A percentile compares a stretch with the other conserved stretches of the same genome.
phyloP scores from a whole-genome alignment of 2,797 vertebrate species.

The Tenualosa ilisha region DNA sequence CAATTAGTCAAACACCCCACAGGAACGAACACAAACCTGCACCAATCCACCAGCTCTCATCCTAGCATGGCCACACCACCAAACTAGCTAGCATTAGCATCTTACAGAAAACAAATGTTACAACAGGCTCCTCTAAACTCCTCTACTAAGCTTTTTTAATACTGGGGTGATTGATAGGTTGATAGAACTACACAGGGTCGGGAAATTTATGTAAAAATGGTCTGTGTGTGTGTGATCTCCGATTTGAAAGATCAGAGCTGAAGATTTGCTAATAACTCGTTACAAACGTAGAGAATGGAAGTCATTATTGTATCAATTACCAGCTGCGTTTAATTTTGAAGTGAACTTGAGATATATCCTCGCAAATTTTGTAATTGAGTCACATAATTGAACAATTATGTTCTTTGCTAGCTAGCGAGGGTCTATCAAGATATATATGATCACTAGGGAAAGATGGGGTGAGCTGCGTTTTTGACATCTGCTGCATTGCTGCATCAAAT shows the following conservation, averaged over 20 bases:
- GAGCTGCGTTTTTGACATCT: not conserved
- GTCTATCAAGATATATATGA: not conserved
- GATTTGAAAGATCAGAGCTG: not conserved
- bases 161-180: not conserved
- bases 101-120: not conserved
- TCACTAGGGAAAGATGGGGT: not conserved
- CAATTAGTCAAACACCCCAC: slow-evolving; percentile 43
- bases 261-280: not conserved
- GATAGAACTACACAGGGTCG: not conserved
- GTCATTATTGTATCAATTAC: slow-evolving; percentile 67
- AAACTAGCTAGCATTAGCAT: not conserved
- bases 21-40: not conserved
- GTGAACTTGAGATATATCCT: slow-evolving; percentile 34
- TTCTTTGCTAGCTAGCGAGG: not conserved
- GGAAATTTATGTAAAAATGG: not conserved
- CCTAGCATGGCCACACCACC: not conserved
- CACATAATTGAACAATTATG: slow-evolving; percentile 21
- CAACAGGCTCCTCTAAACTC: not conserved
- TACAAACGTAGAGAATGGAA: slow-evolving; percentile 62
- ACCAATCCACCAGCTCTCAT: not conserved
- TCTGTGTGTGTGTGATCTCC: not conserved
- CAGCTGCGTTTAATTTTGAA: slow-evolving; percentile 67
- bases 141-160: not conserved
- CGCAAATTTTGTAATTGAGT: slow-evolving; percentile 5
- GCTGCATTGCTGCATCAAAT: not conserved